These are phyloP conservation scores for Silurus asotus DNA, from an alignment of 2,113 vertebrate species.

Conservation along the genomic window DNA sequence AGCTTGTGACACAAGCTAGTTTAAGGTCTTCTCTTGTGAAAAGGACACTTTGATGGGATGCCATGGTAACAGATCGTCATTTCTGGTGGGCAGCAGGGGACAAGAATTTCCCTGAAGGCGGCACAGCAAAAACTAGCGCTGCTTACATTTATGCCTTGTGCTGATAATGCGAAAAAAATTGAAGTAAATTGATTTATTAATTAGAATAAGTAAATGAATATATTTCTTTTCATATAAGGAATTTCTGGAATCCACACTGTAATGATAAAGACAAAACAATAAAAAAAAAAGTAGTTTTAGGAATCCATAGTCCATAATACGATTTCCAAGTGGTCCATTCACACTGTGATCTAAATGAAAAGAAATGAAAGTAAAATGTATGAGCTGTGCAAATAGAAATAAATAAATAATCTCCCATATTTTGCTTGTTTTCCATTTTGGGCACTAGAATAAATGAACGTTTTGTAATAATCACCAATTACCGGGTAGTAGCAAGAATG, in stretches of 20 bases:
- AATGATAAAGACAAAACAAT: not conserved
- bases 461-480: not conserved
- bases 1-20: conserved; percentile 1
- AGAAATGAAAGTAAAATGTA: not conserved
- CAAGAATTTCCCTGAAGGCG: conserved; percentile 34
- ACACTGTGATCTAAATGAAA: not conserved
- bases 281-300: not conserved
- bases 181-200: conserved; percentile 16
- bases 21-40: conserved; percentile 32
- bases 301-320: not conserved
- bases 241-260: not conserved
- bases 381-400: not conserved
- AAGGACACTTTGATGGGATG: conserved; percentile 61
- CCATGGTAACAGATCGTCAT: conserved; percentile 62
- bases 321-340: not conserved
- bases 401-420: not conserved
- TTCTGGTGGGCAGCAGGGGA: conserved; percentile 49
- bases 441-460: not conserved
- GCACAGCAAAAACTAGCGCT: conserved; percentile 34
- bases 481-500: not conserved
- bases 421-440: not conserved
- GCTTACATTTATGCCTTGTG: conserved; percentile 46
- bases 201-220: too few relatives aligned
- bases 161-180: conserved; percentile 31
- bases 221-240: not conserved